Percentiles rank a stretch among this genome's conserved stretches.
phyloP scores from a whole-genome alignment of 2,797 vertebrate species.

The Poecilia wingei region DNA sequence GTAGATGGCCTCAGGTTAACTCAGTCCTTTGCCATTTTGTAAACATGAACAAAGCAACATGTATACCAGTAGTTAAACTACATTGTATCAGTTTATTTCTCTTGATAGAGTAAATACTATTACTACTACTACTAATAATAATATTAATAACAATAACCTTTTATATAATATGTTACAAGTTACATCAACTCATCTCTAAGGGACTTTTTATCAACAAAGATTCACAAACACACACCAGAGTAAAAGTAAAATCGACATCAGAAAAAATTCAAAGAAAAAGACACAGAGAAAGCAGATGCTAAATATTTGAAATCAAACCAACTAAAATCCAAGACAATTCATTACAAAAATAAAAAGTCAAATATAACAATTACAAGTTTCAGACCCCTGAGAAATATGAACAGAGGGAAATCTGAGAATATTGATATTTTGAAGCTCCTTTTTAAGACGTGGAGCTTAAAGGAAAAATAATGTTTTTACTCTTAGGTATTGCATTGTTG shows the following conservation, averaged over 20 bases:
- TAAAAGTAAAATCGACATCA: not conserved
- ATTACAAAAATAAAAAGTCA: not conserved
- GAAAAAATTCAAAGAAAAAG: not conserved
- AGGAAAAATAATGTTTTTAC: not conserved
- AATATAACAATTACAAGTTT: not conserved
- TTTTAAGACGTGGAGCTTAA: not conserved
- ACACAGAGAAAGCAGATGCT: not conserved
- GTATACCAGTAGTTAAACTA: not conserved
- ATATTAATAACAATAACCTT: not conserved
- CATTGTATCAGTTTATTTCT: not conserved
- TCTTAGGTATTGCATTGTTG: not conserved
- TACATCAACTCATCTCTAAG: not conserved
- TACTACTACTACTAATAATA: not conserved
- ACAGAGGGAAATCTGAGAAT: not conserved
- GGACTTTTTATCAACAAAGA: not conserved
- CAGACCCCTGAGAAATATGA: not conserved
- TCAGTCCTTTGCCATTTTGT: not conserved
- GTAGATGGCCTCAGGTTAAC: slow-evolving; percentile 6
- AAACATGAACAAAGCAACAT: not conserved
- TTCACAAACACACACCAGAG: not conserved
- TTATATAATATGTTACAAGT: not conserved
- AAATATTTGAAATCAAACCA: not conserved
- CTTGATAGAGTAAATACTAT: not conserved
- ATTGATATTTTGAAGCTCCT: not conserved
- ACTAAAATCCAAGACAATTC: not conserved